Evolutionary conservation across 37 sponge, comb jelly and placozoan genomes (phyloP).

Genomic region (Halichondria panicea): DNA sequence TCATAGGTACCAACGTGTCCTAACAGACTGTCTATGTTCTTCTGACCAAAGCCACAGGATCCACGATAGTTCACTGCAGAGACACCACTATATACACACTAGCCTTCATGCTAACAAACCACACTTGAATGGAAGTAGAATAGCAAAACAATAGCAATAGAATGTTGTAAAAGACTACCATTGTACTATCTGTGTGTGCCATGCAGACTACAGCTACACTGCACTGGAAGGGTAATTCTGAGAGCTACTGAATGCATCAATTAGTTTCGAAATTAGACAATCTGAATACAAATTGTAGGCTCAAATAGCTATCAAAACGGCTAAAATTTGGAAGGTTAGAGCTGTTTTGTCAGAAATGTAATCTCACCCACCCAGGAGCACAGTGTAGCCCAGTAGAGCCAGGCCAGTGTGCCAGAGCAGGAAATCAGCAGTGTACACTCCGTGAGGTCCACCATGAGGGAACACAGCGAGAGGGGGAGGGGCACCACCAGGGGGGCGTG

Average conservation of each 20-base stretch:
- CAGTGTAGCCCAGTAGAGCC: constrained; percentile 65
- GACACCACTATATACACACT: too few species aligned
- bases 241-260: too few species aligned
- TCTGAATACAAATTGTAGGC: background rate
- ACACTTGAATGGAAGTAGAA: too few species aligned
- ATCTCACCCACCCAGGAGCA: constrained; percentile 64
- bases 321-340: too few species aligned
- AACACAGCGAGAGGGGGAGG: constrained; percentile 15
- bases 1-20: constrained; percentile 92
- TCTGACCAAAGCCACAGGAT: constrained; percentile 85
- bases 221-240: too few species aligned
- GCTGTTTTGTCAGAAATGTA: background rate
- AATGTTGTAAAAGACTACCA: too few species aligned
- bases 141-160: too few species aligned
- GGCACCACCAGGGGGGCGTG: background rate
- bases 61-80: constrained; percentile 93
- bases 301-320: background rate
- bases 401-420: constrained; percentile 37
- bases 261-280: too few species aligned
- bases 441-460: constrained; percentile 82
- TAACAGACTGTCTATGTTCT: constrained; percentile 55
- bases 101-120: too few species aligned
- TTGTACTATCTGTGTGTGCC: too few species aligned
- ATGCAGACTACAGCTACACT: too few species aligned
- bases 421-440: constrained; percentile 43